Evolutionary conservation across 2,113 vertebrate genomes (phyloP).

Genomic region (Riparia riparia): DNA sequence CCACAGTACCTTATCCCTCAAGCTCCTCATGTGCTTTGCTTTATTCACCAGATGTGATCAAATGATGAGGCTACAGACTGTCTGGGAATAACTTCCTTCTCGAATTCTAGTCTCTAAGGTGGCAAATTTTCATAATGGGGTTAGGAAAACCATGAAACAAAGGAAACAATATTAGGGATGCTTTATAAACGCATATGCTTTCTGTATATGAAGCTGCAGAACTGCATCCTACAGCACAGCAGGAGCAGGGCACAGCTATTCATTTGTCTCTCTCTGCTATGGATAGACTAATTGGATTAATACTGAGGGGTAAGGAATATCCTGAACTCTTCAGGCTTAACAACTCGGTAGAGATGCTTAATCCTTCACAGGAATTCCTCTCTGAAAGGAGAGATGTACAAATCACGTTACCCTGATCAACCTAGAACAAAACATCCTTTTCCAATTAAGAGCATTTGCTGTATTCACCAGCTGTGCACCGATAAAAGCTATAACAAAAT

Average conservation of each 20-base stretch:
- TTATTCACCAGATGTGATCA: background rate
- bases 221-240: background rate
- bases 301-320: background rate
- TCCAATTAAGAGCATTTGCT: background rate
- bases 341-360: background rate
- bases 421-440: background rate
- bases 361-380: slow-evolving; percentile 7
- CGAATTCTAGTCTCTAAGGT: background rate
- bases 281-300: background rate
- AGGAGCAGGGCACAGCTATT: background rate
- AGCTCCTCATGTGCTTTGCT: background rate
- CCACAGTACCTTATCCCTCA: background rate
- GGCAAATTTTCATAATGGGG: background rate
- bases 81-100: background rate
- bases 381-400: background rate
- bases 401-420: background rate
- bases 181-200: background rate
- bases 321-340: background rate
- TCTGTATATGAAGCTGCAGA: background rate
- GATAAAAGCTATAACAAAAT: background rate
- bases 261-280: background rate
- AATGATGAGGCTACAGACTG: background rate
- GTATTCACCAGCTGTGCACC: background rate
- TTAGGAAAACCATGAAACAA: background rate
- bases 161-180: background rate